Evolutionary conservation across 2,113 vertebrate species (phyloP).

Genomic region (Lophius piscatorius): DNA sequence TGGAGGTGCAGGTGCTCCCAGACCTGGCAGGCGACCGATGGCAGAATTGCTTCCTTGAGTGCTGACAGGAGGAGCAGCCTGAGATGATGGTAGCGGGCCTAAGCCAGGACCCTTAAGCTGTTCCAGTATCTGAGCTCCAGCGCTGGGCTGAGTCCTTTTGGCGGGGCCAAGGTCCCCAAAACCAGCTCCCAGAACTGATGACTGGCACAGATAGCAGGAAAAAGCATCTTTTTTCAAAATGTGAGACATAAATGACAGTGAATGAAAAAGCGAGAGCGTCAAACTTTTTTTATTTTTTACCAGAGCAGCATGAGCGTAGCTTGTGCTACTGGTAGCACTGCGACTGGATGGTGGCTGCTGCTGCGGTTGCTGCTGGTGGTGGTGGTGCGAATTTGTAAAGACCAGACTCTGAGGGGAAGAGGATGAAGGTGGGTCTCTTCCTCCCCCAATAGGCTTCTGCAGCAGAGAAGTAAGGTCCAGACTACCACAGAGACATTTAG

Average conservation of each 20-base stretch:
- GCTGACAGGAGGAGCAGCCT: constrained; percentile 74
- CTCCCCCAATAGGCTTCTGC: constrained; percentile 85
- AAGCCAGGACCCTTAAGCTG: constrained; percentile 89
- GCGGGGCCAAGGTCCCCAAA: constrained; percentile 89
- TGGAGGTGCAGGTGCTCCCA: constrained; percentile 63
- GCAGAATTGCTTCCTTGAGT: constrained; percentile 77
- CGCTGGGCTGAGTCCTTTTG: constrained; percentile 65
- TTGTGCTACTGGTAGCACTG: constrained; percentile 79
- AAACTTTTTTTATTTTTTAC: constrained; percentile 60
- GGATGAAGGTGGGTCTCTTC: constrained; percentile 79
- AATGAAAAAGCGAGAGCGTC: background rate
- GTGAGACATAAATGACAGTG: background rate
- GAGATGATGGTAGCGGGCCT: constrained; percentile 84
- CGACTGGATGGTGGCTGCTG: constrained; percentile 72
- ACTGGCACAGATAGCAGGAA: constrained; percentile 72
- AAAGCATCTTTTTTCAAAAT: background rate
- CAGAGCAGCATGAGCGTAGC: constrained; percentile 87
- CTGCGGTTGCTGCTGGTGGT: constrained; percentile 41
- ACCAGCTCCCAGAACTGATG: constrained; percentile 91
- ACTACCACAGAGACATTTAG: constrained; percentile 66
- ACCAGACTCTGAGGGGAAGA: constrained; percentile 90
- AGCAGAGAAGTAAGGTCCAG: constrained; percentile 90
- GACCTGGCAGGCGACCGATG: constrained; percentile 69
- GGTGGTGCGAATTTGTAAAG: constrained; percentile 94
- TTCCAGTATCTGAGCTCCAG: constrained; percentile 90